Percentiles rank a stretch among this genome's conserved stretches.
phyloP scores from a whole-genome alignment of 2,113 vertebrate species.

The Psittacara wagleri region DNA sequence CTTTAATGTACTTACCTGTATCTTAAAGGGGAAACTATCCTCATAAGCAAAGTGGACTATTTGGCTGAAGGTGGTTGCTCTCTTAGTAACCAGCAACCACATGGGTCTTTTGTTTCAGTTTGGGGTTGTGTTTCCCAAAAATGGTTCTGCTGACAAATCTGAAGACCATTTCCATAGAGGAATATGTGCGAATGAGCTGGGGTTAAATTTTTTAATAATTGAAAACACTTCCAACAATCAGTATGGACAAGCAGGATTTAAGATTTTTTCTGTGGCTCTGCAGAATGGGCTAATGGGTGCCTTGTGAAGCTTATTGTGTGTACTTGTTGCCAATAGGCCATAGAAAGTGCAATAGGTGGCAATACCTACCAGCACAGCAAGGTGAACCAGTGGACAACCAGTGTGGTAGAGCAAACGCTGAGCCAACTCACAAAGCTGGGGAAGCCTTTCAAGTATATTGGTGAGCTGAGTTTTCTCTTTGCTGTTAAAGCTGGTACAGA shows the following conservation, averaged over 20 bases:
- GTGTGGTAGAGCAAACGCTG: conserved; percentile 89
- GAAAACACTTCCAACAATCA: not conserved
- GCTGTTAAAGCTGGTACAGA: not conserved
- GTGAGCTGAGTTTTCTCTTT: conserved; percentile 63
- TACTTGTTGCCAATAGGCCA: conserved; percentile 71
- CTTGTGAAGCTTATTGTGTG: not conserved
- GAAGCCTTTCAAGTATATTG: conserved; percentile 96
- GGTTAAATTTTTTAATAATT: not conserved
- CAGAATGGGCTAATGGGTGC: not conserved
- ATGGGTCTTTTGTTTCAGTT: not conserved
- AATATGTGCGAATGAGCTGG: not conserved
- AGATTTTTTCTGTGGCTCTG: not conserved
- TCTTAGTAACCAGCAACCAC: not conserved
- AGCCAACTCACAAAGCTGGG: conserved; percentile 91
- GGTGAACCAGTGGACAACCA: conserved; percentile 91
- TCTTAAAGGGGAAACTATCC: not conserved
- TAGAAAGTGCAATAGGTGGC: conserved; percentile 87
- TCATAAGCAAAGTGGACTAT: not conserved
- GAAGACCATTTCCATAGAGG: not conserved
- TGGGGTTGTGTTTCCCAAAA: not conserved
- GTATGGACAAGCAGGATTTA: not conserved
- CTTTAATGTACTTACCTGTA: not conserved
- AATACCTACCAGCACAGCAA: conserved; percentile 91
- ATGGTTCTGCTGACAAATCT: not conserved
- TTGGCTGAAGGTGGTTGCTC: not conserved